Conservation (phyloP, 2,113 vertebrate species). For the Phaethon lepturus region DNA sequence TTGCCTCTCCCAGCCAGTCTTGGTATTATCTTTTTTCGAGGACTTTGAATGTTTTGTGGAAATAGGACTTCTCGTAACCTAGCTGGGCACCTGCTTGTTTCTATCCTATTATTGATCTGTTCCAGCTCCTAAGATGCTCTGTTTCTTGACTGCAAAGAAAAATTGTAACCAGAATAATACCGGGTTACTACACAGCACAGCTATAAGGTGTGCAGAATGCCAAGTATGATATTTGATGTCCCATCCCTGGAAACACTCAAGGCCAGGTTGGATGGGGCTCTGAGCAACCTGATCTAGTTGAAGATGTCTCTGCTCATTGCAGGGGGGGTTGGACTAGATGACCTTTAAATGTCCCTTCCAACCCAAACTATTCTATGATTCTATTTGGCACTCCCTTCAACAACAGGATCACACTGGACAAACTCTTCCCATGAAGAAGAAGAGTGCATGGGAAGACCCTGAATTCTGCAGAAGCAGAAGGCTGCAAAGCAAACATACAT, state of each 20-base stretch:
- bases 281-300: too few relatives aligned
- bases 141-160: neutral
- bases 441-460: neutral
- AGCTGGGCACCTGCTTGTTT: neutral
- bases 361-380: too few relatives aligned
- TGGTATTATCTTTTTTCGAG: neutral
- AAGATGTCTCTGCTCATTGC: too few relatives aligned
- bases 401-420: accelerated
- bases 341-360: too few relatives aligned
- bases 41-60: neutral
- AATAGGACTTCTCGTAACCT: neutral
- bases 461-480: neutral
- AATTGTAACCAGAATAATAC: neutral
- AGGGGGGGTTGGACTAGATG: too few relatives aligned
- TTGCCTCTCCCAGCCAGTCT: neutral
- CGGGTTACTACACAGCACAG: neutral
- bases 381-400: neutral
- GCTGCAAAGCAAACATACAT: neutral
- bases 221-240: neutral
- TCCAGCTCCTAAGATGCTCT: neutral
- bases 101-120: neutral
- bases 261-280: too few relatives aligned
- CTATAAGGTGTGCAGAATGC: accelerated
- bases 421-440: neutral
- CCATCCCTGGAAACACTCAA: too few relatives aligned